Conservation (phyloP, 37 sponge, comb jelly and placozoan species). For the Geodia barretti region DNA sequence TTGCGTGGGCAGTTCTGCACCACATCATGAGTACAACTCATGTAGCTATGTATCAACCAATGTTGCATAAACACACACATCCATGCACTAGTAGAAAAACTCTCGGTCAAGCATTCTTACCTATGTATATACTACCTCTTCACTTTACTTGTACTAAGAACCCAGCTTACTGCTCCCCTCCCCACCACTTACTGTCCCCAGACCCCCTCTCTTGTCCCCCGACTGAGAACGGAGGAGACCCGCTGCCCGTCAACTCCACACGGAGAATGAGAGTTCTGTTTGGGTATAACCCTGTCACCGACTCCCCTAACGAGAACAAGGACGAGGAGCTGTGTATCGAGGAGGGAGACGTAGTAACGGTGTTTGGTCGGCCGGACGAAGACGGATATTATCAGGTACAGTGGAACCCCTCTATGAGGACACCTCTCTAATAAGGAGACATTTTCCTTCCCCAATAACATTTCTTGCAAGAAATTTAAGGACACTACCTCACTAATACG, state of each 20-base stretch:
- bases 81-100: no score
- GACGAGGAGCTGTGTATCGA: constrained; percentile 47
- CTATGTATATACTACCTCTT: no score
- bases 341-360: constrained; percentile 48
- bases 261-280: constrained; percentile 24
- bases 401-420: background rate
- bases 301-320: constrained; percentile 47
- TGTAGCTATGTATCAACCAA: no score
- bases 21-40: no score
- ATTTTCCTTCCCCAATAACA: no score
- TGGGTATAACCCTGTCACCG: constrained; percentile 42
- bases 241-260: background rate
- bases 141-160: no score
- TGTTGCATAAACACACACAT: no score
- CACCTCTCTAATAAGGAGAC: background rate
- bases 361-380: constrained; percentile 37
- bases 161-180: background rate
- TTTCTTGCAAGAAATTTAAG: no score
- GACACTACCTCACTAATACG: no score
- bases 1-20: no score
- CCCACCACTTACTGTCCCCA: background rate
- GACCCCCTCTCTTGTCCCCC: background rate
- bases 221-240: background rate
- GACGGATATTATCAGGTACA: constrained; percentile 58
- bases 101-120: no score